phyloP scores from a whole-genome alignment of 37 sponge, comb jelly and placozoan genomes.

The Oopsacas minuta region DNA sequence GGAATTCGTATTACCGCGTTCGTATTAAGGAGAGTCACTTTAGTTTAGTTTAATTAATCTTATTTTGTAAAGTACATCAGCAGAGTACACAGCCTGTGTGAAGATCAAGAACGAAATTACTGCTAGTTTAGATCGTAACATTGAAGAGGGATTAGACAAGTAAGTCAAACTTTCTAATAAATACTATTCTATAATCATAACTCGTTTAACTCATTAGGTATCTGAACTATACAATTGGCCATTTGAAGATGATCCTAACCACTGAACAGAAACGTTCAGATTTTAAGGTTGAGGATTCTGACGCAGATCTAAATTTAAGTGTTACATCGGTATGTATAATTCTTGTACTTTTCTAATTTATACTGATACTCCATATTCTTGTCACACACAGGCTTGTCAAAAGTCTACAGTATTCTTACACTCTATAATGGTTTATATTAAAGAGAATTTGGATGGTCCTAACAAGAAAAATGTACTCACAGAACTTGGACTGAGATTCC shows the following conservation, averaged over 20 bases:
- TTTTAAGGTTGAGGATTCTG: conserved; percentile 54
- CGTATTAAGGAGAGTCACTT: neutral
- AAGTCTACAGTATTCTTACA: conserved; percentile 31
- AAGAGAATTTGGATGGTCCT: conserved; percentile 64
- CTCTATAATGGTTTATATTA: conserved; percentile 26
- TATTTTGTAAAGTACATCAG: neutral
- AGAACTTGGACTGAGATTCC: conserved; percentile 68
- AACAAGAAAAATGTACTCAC: conserved; percentile 44
- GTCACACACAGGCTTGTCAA: conserved; percentile 41
- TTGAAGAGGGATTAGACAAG: conserved; percentile 65
- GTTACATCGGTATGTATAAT: conserved; percentile 18
- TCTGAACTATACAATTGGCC: conserved; percentile 33
- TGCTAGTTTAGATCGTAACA: conserved; percentile 43
- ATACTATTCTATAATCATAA: neutral
- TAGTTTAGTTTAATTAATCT: neutral
- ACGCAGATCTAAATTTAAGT: neutral
- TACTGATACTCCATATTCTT: neutral
- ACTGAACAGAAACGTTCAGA: conserved; percentile 71
- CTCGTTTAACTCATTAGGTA: conserved; percentile 25
- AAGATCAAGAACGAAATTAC: conserved; percentile 40
- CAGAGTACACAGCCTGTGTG: conserved; percentile 30
- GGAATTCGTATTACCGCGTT: neutral
- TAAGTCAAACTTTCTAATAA: conserved; percentile 18
- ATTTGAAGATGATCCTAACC: conserved; percentile 32
- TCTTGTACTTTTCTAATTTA: neutral